Conservation (phyloP, 2,113 vertebrate genomes). For the Marmota flaviventris region DNA sequence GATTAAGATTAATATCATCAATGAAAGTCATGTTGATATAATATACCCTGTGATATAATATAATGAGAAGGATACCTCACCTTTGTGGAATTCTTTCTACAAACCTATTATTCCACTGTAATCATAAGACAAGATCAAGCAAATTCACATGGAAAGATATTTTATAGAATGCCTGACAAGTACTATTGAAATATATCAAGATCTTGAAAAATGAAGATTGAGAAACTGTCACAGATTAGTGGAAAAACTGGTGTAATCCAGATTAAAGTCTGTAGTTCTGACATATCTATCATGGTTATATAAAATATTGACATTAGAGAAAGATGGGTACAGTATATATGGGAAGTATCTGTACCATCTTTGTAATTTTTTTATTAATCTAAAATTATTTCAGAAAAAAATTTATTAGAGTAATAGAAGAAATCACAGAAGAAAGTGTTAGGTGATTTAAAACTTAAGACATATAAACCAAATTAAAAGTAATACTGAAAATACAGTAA, state of each 20-base stretch:
- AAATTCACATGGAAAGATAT: not conserved
- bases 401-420: not conserved
- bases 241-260: constrained; percentile 19
- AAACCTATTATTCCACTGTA: not conserved
- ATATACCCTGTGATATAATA: not conserved
- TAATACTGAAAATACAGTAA: not conserved
- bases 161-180: not conserved
- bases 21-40: not conserved
- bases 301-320: not conserved
- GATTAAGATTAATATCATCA: not conserved
- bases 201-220: not conserved
- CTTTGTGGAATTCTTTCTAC: not conserved
- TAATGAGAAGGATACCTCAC: not conserved
- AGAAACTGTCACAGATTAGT: not conserved
- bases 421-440: constrained; percentile 21
- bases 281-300: not conserved
- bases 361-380: constrained; percentile 50
- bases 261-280: not conserved
- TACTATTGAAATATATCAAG: not conserved
- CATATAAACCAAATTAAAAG: not conserved
- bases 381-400: constrained; percentile 43
- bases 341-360: not conserved
- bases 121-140: not conserved
- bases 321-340: not conserved
- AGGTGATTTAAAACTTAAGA: constrained; percentile 11